A percentile compares a stretch with the other conserved stretches of the same genome.
phyloP scores from a whole-genome alignment of 2,113 vertebrate species.

The Microtus oregoni region DNA sequence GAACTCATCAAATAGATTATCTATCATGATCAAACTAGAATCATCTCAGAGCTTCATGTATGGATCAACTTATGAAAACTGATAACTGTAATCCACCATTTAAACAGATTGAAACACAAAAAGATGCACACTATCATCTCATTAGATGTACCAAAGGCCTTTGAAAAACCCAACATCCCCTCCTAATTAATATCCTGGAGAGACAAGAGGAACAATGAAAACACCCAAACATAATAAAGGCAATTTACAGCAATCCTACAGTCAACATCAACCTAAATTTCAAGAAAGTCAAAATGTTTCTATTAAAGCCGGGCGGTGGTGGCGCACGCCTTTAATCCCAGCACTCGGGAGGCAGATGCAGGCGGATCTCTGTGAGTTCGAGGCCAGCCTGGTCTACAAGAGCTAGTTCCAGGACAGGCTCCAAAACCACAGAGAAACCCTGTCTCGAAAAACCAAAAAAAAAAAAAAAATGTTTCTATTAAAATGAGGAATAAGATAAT shows the following conservation, averaged over 20 bases:
- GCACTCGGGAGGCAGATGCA: no score
- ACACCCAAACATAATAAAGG: neutral
- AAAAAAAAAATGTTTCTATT: neutral
- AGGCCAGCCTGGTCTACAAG: no score
- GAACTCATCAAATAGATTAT: neutral
- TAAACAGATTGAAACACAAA: neutral
- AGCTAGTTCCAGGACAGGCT: no score
- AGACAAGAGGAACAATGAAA: neutral
- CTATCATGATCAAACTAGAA: neutral
- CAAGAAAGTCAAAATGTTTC: neutral
- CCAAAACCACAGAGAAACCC: no score
- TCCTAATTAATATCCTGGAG: neutral
- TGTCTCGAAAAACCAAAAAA: no score
- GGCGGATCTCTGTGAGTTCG: no score
- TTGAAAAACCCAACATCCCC: neutral
- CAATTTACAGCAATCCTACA: neutral
- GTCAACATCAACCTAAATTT: neutral
- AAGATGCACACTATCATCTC: neutral
- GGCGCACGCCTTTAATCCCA: no score
- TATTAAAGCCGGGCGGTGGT: no score
- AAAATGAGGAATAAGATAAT: neutral
- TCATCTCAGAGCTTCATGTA: neutral
- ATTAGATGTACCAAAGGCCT: neutral
- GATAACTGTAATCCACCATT: neutral
- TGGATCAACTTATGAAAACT: neutral